These are phyloP conservation scores for Apostichopus leukothele DNA, from an alignment of 53 echinoderm and acorn worm genomes.

Conservation along the genomic window DNA sequence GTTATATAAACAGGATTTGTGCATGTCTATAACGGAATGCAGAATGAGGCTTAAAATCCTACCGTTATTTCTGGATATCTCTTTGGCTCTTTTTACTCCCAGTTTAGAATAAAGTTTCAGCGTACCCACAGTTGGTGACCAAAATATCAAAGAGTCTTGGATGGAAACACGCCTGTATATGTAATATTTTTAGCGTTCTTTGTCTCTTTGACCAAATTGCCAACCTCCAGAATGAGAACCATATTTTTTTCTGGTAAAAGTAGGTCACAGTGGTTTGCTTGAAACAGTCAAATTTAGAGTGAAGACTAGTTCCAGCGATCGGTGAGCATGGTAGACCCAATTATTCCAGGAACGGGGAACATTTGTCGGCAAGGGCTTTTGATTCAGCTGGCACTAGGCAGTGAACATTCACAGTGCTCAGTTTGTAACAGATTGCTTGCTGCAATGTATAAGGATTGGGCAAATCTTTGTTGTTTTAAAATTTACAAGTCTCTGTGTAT, in stretches of 20 bases:
- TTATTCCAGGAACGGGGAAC: neutral
- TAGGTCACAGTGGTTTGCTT: neutral
- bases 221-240: neutral
- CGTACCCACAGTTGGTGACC: neutral
- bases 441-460: no score
- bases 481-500: no score
- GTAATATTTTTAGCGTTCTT: neutral
- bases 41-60: no score
- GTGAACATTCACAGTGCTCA: no score
- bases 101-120: neutral
- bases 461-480: no score
- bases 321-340: neutral
- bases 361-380: neutral
- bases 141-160: neutral
- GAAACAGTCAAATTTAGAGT: neutral
- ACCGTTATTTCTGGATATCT: no score
- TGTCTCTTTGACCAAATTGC: neutral
- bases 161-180: neutral
- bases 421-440: no score
- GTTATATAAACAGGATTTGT: no score
- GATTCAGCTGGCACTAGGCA: no score
- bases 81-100: neutral
- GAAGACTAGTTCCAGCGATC: neutral
- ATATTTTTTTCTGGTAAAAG: neutral
- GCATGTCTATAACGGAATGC: no score